A percentile compares a stretch with the other conserved stretches of the same genome.
Conservation (phyloP, 2,113 vertebrate genomes). For the Bungarus multicinctus region DNA sequence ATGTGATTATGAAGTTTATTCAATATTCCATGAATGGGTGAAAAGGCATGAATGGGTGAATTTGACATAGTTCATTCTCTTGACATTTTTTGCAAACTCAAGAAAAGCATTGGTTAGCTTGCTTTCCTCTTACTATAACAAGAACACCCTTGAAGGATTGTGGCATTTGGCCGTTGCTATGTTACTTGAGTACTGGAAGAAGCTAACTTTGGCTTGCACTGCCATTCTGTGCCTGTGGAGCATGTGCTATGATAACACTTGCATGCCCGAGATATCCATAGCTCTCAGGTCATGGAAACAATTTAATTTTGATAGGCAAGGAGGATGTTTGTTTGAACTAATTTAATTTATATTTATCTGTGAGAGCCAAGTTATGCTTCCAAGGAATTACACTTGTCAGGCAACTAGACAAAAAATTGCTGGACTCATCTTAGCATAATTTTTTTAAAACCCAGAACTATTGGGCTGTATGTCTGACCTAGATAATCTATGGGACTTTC, state of each 20-base stretch:
- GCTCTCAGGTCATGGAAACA: slow-evolving; percentile 61
- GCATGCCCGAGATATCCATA: slow-evolving; percentile 49
- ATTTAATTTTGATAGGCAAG: slow-evolving; percentile 59
- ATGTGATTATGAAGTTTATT: background rate
- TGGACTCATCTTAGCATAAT: slow-evolving; percentile 20
- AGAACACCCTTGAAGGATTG: slow-evolving; percentile 42
- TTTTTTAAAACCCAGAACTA: background rate
- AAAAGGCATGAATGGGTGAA: slow-evolving; percentile 49
- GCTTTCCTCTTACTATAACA: slow-evolving; percentile 39
- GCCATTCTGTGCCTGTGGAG: slow-evolving; percentile 47
- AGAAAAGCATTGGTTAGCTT: slow-evolving; percentile 34
- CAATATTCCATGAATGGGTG: background rate
- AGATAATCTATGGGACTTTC: background rate
- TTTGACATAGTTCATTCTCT: slow-evolving; percentile 11
- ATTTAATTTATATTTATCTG: slow-evolving; percentile 61
- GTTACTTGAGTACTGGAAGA: slow-evolving; percentile 52
- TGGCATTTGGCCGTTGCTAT: slow-evolving; percentile 51
- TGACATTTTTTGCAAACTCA: slow-evolving; percentile 19
- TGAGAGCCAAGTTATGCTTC: slow-evolving; percentile 46
- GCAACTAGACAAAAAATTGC: slow-evolving; percentile 46
- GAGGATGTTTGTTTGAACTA: slow-evolving; percentile 49
- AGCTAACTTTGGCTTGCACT: slow-evolving; percentile 61
- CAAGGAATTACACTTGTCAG: slow-evolving; percentile 44
- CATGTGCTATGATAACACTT: slow-evolving; percentile 37
- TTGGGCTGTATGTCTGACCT: background rate